Conservation (phyloP, 2,888 invertebrate genomes). For the Xestobium rufovillosum region DNA sequence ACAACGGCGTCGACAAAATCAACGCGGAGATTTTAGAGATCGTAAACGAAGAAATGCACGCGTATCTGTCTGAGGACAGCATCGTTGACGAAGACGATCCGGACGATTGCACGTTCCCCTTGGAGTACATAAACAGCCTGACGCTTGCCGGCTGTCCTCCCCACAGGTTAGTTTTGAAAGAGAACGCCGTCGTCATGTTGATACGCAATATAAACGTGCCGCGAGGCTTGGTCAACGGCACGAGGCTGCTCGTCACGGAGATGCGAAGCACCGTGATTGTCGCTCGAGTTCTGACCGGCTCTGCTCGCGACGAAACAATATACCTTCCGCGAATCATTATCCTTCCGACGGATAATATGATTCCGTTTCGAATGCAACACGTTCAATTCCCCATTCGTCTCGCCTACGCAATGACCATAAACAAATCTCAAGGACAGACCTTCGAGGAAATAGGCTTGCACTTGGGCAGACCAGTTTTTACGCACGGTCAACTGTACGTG, state of each 20-base stretch:
- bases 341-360: slow-evolving; percentile 8
- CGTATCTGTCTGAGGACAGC: neutral
- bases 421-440: slow-evolving; percentile 25
- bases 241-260: neutral
- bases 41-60: neutral
- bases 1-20: neutral
- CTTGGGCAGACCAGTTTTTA: slow-evolving; percentile 19
- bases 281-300: slow-evolving; percentile 13
- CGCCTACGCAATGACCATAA: slow-evolving; percentile 25
- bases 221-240: neutral
- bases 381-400: slow-evolving; percentile 23
- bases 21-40: neutral
- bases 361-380: slow-evolving; percentile 15
- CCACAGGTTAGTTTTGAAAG: neutral
- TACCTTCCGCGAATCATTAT: slow-evolving; percentile 16
- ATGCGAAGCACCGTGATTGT: slow-evolving; percentile 2
- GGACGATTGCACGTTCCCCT: neutral
- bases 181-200: neutral
- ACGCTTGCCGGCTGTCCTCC: neutral
- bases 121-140: neutral
- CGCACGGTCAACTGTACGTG: slow-evolving; percentile 24
- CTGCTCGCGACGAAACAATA: slow-evolving; percentile 7
- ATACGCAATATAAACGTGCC: neutral
- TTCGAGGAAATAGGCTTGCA: slow-evolving; percentile 19
- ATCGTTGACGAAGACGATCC: neutral